Evolutionary conservation across 2,888 invertebrate genomes (phyloP).

Genomic region (Xanthia icteritia): DNA sequence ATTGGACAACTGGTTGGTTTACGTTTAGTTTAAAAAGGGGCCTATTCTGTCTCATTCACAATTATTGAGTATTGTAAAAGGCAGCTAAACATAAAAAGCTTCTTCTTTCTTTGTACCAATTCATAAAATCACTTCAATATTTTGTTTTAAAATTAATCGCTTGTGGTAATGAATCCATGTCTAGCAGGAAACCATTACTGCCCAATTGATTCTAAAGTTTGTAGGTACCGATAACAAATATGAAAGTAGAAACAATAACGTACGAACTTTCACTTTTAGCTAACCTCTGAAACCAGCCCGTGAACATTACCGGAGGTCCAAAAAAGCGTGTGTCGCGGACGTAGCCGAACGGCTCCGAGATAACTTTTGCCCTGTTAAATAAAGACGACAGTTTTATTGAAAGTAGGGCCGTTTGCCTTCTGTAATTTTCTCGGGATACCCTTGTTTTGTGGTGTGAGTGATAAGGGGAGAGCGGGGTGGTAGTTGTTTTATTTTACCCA

Average conservation of each 20-base stretch:
- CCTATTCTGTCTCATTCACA: neutral
- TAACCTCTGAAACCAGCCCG: slow-evolving; percentile 38
- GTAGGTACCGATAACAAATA: neutral
- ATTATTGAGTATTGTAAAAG: neutral
- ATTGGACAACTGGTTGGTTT: neutral
- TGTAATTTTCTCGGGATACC: slow-evolving; percentile 88
- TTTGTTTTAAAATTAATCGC: too few relatives aligned
- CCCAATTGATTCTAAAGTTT: neutral
- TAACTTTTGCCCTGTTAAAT: slow-evolving; percentile 89
- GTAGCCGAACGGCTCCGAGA: slow-evolving; percentile 74
- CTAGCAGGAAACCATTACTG: neutral
- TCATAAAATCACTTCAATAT: too few relatives aligned
- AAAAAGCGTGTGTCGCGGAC: slow-evolving; percentile 68
- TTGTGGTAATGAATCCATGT: neutral
- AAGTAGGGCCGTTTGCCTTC: slow-evolving; percentile 89
- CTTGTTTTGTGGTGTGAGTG: slow-evolving; percentile 73
- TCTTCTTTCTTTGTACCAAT: neutral
- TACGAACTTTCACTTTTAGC: slow-evolving; percentile 24
- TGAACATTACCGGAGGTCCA: slow-evolving; percentile 53
- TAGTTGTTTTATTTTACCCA: slow-evolving; percentile 2
- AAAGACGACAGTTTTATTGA: slow-evolving; percentile 90
- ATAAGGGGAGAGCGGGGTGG: slow-evolving; percentile 17
- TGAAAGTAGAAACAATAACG: neutral
- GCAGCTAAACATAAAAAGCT: neutral
- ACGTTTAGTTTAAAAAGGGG: neutral